These are phyloP conservation scores for Drosophila phalerata DNA, from an alignment of 2,888 invertebrate species.

Conservation along the genomic window DNA sequence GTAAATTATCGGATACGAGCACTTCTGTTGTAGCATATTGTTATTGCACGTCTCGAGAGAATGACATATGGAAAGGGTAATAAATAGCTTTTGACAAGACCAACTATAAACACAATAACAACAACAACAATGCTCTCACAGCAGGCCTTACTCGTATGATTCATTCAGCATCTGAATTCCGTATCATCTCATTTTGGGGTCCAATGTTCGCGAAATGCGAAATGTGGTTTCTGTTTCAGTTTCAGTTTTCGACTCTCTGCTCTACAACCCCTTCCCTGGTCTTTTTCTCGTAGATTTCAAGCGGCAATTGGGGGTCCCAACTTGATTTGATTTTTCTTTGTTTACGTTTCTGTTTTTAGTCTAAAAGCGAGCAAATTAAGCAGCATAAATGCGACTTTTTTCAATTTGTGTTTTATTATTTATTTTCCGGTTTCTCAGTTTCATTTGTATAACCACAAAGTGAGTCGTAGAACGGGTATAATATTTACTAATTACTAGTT, in stretches of 20 bases:
- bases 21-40: not conserved
- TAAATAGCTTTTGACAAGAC: constrained; percentile 19
- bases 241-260: not conserved
- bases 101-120: not conserved
- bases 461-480: too few species aligned
- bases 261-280: not conserved
- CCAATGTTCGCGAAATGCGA: constrained; percentile 22
- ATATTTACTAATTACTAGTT: too few species aligned
- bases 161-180: constrained; percentile 29
- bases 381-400: constrained; percentile 20
- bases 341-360: constrained; percentile 27
- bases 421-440: constrained; percentile 48
- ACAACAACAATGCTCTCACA: not conserved
- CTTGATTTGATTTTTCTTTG: constrained; percentile 36
- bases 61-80: constrained; percentile 10
- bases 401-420: not conserved
- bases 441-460: constrained; percentile 12
- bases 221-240: constrained; percentile 36
- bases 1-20: not conserved
- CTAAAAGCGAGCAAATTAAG: constrained; percentile 30
- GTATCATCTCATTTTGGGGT: constrained; percentile 17
- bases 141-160: constrained; percentile 29
- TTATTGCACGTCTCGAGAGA: constrained; percentile 7
- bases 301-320: constrained; percentile 14
- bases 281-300: not conserved